Conservation (phyloP, 2,888 invertebrate genomes). For the Clepsis dumicolana region DNA sequence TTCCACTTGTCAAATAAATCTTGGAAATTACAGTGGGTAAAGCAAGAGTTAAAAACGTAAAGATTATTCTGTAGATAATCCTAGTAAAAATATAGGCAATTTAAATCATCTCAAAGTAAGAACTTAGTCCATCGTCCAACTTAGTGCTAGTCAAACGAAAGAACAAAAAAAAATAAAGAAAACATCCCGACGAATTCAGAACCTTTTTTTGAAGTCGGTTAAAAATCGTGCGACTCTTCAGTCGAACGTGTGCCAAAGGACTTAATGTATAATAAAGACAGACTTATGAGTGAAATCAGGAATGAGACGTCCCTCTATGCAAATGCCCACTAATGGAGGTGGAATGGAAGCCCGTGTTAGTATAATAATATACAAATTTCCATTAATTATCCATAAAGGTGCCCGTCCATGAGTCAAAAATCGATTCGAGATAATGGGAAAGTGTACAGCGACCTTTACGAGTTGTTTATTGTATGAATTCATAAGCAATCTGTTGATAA, state of each 20-base stretch:
- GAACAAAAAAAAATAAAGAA: no score
- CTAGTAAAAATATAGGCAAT: no score
- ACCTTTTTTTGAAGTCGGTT: no score
- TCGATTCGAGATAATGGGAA: slow-evolving; percentile 39
- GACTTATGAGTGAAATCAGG: slow-evolving; percentile 66
- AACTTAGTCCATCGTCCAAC: no score
- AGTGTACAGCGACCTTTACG: slow-evolving; percentile 39
- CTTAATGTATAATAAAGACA: slow-evolving; percentile 54
- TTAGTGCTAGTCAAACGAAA: no score
- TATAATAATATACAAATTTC: slow-evolving; percentile 54
- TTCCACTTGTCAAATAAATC: no score
- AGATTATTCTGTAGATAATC: no score
- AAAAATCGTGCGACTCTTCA: not conserved
- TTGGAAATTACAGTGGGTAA: no score
- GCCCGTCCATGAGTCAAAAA: slow-evolving; percentile 20
- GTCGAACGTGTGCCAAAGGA: not conserved
- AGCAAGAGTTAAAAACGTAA: no score
- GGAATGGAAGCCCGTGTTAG: slow-evolving; percentile 58
- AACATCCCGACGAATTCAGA: no score
- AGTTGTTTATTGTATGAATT: slow-evolving; percentile 42
- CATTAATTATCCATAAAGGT: slow-evolving; percentile 67
- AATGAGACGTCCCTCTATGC: slow-evolving; percentile 70
- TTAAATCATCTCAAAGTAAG: no score
- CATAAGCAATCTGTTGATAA: slow-evolving; percentile 34
- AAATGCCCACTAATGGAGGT: slow-evolving; percentile 67